Base-by-base conservation (phyloP, 2,113 vertebrate genomes). In the Dipodomys spectabilis region DNA sequence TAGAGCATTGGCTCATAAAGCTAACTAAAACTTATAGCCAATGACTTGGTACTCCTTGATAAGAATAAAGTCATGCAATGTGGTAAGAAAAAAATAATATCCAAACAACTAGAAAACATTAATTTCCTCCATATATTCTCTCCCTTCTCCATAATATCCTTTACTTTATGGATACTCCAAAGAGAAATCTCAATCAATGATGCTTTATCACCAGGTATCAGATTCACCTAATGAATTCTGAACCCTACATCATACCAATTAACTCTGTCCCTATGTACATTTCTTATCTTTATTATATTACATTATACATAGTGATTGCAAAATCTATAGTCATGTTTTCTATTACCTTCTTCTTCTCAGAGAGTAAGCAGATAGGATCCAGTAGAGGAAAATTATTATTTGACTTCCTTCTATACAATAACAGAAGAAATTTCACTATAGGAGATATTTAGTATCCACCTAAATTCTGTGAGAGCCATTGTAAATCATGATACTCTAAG, bases 361-460 rank as follows among this genome's bases (percentile, higher is more conserved):
- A 91, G 65, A 91, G 65, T 77, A 71, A 71, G 39, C 35, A 57
- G 88, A 86, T 0, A 82, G 39, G 80, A 75, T 73, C 27, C 6
- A 91, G 20, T 28, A 77, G 28, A 92, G 86, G 68, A 92, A 74
- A 85, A 64, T n/a, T n/a, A 93, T 88, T n/a, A 88, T 81, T 86
- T 91, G 68, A 85, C 32, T 90, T 79, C 19, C 44, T 60, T 20
- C 67, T 28, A 39, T 35, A 75, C 13, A n/a, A 16, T 9, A 28
- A 53, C 62, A 71, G 45, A 71, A 79, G 57, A 83, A 90, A 85
- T 49, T 74, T 82, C 79, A 77, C 77, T 27, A 19, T 4, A 72
- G 64, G 67, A 78, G 30, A 91, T 95, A 94, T 88, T 72, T 72
- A 88, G 30, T 73, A 64, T n/a, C 62, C 23, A 72, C 45, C 44